Percentiles rank a stretch among this genome's conserved stretches.
These are phyloP conservation scores for Dascyllus trimaculatus DNA, from an alignment of 2,113 vertebrate species.

Conservation along the genomic window DNA sequence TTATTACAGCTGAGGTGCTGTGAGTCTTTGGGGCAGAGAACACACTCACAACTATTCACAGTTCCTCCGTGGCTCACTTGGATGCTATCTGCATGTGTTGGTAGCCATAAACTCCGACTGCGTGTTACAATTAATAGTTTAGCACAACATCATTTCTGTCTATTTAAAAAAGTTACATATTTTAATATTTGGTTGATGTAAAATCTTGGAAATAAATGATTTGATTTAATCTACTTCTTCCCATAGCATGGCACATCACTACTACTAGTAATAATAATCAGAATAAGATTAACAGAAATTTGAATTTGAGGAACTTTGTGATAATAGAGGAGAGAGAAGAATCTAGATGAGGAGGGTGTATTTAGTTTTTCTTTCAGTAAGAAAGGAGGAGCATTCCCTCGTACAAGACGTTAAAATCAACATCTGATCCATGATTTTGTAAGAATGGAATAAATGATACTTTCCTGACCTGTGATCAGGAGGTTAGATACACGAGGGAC, in stretches of 20 bases:
- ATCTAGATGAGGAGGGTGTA: constrained; percentile 21
- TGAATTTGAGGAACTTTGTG: too few species aligned
- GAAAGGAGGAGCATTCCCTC: background rate
- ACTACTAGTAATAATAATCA: too few species aligned
- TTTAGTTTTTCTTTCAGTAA: constrained; percentile 23
- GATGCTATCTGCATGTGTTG: constrained; percentile 1
- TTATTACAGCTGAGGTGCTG: constrained; percentile 32
- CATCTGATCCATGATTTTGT: constrained; percentile 26
- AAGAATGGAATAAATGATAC: background rate
- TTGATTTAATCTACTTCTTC: too few species aligned
- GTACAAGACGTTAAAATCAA: constrained; percentile 32
- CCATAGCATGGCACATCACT: too few species aligned
- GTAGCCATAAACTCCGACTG: background rate
- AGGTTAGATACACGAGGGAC: background rate
- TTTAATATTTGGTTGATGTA: too few species aligned
- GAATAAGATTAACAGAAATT: background rate
- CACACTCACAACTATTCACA: constrained; percentile 18
- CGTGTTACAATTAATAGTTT: background rate
- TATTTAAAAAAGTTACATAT: too few species aligned
- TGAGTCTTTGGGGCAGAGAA: background rate
- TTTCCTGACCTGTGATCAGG: constrained; percentile 11
- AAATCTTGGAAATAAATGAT: too few species aligned
- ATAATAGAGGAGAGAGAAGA: background rate
- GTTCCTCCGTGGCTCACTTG: constrained; percentile 3
- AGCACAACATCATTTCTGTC: too few species aligned